A percentile compares a stretch with the other conserved stretches of the same genome.
Conservation (phyloP, 2,797 vertebrate species). For the Rallus crepitans region DNA sequence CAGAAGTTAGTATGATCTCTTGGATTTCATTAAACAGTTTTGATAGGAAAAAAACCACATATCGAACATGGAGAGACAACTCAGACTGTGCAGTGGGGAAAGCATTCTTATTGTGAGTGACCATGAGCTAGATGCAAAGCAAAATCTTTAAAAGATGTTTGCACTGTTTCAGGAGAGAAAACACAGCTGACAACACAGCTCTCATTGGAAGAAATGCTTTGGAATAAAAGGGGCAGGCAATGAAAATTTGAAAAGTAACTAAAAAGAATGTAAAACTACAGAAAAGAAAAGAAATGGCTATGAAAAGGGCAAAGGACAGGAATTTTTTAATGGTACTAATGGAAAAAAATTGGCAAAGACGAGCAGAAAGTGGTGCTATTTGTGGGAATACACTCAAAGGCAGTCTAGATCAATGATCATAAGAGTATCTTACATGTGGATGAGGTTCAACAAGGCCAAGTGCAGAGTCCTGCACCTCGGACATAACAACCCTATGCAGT, state of each 20-base stretch:
- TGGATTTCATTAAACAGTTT: not conserved
- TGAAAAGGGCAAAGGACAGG: not conserved
- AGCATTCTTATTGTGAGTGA: not conserved
- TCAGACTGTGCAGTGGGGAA: not conserved
- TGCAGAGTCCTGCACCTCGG: no score
- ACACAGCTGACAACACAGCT: not conserved
- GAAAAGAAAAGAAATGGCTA: not conserved
- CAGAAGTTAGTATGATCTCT: not conserved
- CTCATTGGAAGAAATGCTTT: not conserved
- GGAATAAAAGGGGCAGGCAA: not conserved
- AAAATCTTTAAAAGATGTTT: not conserved
- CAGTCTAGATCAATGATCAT: not conserved
- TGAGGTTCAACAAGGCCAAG: no score
- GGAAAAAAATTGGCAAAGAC: not conserved
- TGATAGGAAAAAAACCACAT: not conserved
- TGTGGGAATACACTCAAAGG: not conserved
- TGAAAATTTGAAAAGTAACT: not conserved
- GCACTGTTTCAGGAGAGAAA: not conserved
- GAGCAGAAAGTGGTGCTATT: not conserved
- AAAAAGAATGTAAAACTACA: not conserved
- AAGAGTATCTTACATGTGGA: not conserved
- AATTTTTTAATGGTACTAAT: not conserved
- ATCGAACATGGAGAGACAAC: not conserved
- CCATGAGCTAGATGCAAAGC: not conserved
- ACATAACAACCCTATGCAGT: no score